Evolutionary conservation across 2,888 invertebrate species (phyloP), one percentile per base, ranked within the genome.

Genomic region (Iselma pallidipennis): DNA sequence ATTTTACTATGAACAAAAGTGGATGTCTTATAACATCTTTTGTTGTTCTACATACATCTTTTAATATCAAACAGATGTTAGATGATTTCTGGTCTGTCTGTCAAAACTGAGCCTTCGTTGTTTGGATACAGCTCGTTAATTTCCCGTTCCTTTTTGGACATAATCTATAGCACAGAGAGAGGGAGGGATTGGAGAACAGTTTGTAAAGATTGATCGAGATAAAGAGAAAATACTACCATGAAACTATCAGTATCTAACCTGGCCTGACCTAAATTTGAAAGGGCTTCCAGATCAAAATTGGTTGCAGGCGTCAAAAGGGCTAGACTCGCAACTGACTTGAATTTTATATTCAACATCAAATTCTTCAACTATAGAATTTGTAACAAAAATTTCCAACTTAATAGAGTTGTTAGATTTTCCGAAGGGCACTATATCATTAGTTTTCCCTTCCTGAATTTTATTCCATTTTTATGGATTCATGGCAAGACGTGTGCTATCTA

Each of bases 11-110:
- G 33, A 61, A 61, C 45, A 56, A 56, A 61, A 60, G 57, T 56
- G 55, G 57, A 53, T 54, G 56, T 37, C 61, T 33, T 61, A 61
- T 56, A 54, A 57, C 53, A n/a, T n/a, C n/a, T 56, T 58, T 62
- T 37, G 9, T 62, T 62, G 62, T 58, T 49, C 54, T 58, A 55
- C 52, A 56, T 52, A 31, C 57, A n/a, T n/a, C n/a, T 55, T 58
- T 45, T 52, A 58, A 62, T 59, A 62, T 55, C 51, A 62, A 58
- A 55, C 62, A 62, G 62, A 62, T 61, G 61, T 57, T n/a, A n/a
- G n/a, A n/a, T 48, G 49, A 45, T 42, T 50, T 25, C 3, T 19
- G 50, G 12, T 29, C 12, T 3, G 3, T 29, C 29, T 29, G 1
- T 12, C 29, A 29, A 29, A 12, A 29, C 29, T 12, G 29, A 29